Evolutionary conservation across 1,140 invertebrate species (phyloP), one percentile per base, ranked within the genome.

Genomic region (Drosophila ananassae): DNA sequence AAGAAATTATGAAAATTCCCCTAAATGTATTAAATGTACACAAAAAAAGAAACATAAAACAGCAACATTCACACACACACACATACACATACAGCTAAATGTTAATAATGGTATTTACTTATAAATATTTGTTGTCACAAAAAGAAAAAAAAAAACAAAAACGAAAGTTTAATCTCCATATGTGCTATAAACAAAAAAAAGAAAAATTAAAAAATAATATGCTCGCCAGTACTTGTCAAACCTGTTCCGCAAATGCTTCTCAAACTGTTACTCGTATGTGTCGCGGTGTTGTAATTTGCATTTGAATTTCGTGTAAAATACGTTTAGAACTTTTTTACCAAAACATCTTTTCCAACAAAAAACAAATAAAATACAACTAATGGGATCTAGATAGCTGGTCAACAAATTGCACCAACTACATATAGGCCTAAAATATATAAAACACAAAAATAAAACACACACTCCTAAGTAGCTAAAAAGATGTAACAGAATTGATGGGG

Each of bases 81-180:
- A 37, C 10, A 34, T 10, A 34, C 32, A 17, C 17, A n/a, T 9
- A 32, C 63, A 46, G 59, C 59, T 73, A 68, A 79, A 79, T 69
- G 67, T 85, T 82, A 79, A 55, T 72, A 72, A 76, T 84, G 60
- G 71, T 83, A 84, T 84, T 82, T 62, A 77, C 77, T 62, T 73
- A 73, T 56, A 62, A 44, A 77, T 81, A 63, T 75, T 73, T 83
- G 79, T 79, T 83, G 77, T 74, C 82, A 73, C 80, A 55, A 59
- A 51, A 17, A 17, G 17, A 17, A 17, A 17, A 17, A 17, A 17
- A 17, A 17, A 17, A 37, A 37, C 0, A 54, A 72, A 54, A 72
- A 51, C 53, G 44, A 75, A 59, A 75, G 72, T 59, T 46, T 56
- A 67, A 76, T 84, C 80, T 83, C 80, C 80, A 83, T 76, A 85